Evolutionary conservation across 2,113 vertebrate species (phyloP).

Genomic region (Gasterosteus nipponicus): DNA sequence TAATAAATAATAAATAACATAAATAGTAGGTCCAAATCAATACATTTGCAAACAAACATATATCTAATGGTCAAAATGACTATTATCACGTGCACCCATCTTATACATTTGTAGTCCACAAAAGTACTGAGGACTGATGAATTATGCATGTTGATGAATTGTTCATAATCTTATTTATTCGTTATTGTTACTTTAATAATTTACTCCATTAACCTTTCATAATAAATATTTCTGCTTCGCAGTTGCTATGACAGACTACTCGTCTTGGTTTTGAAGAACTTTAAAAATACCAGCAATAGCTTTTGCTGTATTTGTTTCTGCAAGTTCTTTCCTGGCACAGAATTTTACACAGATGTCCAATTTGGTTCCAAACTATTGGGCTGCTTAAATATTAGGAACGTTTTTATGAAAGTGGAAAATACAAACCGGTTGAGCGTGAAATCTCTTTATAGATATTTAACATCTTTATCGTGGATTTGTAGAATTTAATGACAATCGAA

Average conservation of each 20-base stretch:
- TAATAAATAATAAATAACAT: conserved; percentile 58
- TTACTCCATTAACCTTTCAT: not conserved
- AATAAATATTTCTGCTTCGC: not conserved
- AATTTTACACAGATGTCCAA: too few species aligned
- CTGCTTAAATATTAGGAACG: not conserved
- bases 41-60: conserved; percentile 5
- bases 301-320: too few species aligned
- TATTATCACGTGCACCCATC: not conserved
- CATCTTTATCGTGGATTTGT: too few species aligned
- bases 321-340: too few species aligned
- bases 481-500: too few species aligned
- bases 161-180: not conserved
- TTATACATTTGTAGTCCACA: conserved; percentile 1
- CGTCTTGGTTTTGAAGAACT: not conserved
- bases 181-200: not conserved
- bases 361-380: not conserved
- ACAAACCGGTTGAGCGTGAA: too few species aligned
- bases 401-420: not conserved
- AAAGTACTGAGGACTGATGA: not conserved
- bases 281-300: not conserved
- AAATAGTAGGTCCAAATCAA: conserved; percentile 39
- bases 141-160: not conserved
- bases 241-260: not conserved
- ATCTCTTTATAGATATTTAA: too few species aligned
- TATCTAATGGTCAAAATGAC: conserved; percentile 11